Conservation (phyloP, 2,797 vertebrate genomes). For the Peromyscus nudipes region DNA sequence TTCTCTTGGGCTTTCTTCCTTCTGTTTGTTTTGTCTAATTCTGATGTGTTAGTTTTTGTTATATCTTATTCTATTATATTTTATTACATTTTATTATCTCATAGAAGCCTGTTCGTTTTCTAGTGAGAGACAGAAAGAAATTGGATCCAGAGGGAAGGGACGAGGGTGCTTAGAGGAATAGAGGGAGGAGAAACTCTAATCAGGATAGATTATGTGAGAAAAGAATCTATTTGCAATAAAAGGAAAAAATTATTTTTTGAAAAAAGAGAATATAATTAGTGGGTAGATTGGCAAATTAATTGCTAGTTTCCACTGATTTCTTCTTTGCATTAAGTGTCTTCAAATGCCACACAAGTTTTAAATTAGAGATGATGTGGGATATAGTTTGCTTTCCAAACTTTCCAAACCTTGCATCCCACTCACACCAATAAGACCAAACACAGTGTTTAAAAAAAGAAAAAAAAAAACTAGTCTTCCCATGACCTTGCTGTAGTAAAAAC, state of each 20-base stretch:
- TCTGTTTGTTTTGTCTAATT: not conserved
- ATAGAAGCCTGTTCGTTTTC: not conserved
- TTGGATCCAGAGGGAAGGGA: not conserved
- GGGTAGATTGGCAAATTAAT: too few relatives aligned
- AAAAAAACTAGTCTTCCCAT: not conserved
- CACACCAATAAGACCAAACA: not conserved
- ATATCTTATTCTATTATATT: not conserved
- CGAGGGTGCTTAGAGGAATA: not conserved
- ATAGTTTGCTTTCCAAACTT: not conserved
- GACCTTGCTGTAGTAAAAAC: not conserved
- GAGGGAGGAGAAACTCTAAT: not conserved
- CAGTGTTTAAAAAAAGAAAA: not conserved
- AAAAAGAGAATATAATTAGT: too few relatives aligned
- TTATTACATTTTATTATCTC: not conserved
- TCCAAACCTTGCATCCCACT: not conserved
- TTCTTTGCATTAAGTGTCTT: not conserved
- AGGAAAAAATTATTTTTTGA: too few relatives aligned
- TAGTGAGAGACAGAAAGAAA: not conserved
- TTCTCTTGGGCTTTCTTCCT: not conserved
- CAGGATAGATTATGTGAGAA: not conserved
- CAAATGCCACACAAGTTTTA: constrained; percentile 40
- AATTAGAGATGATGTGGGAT: constrained; percentile 56
- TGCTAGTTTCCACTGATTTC: too few relatives aligned
- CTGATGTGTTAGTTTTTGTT: not conserved
- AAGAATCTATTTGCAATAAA: not conserved